phyloP scores from a whole-genome alignment of 2,888 invertebrate genomes.

The Melanostoma scalare region DNA sequence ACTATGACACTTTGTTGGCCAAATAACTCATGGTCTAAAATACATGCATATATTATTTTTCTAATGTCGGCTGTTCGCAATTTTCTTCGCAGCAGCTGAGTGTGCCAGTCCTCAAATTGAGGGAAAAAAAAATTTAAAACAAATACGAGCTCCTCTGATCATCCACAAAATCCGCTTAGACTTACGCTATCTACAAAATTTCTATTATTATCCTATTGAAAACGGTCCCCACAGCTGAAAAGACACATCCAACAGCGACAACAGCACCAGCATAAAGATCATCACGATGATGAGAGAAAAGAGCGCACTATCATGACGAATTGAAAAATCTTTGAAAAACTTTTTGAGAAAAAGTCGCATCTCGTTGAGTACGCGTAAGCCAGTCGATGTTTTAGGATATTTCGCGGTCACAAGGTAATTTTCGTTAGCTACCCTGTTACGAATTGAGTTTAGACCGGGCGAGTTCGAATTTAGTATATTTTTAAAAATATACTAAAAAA shows the following conservation, averaged over 20 bases:
- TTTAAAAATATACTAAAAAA: conserved; percentile 59
- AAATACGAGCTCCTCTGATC: conserved; percentile 34
- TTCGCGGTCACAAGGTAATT: conserved; percentile 83
- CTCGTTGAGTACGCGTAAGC: conserved; percentile 69
- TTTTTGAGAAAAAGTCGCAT: conserved; percentile 77
- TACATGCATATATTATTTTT: conserved; percentile 47
- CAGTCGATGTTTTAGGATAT: conserved; percentile 78
- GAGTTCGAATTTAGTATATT: conserved; percentile 82
- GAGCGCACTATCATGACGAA: conserved; percentile 49
- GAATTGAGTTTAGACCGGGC: conserved; percentile 83
- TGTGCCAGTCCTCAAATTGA: conserved; percentile 32
- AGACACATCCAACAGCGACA: conserved; percentile 21
- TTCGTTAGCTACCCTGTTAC: conserved; percentile 82
- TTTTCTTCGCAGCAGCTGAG: conserved; percentile 61
- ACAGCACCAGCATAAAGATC: conserved; percentile 42
- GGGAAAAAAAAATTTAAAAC: conserved; percentile 14
- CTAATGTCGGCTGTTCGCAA: conserved; percentile 47
- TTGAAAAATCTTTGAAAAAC: conserved; percentile 43
- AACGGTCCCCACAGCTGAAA: conserved; percentile 47
- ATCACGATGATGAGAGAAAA: conserved; percentile 62
- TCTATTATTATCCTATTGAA: conserved; percentile 64
- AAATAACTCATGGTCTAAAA: conserved; percentile 46
- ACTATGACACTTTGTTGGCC: conserved; percentile 60
- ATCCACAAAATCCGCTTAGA: conserved; percentile 41
- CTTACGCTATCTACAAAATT: conserved; percentile 40